Evolutionary conservation across 2,888 invertebrate genomes (phyloP).

Genomic region (Nudaria mundana): DNA sequence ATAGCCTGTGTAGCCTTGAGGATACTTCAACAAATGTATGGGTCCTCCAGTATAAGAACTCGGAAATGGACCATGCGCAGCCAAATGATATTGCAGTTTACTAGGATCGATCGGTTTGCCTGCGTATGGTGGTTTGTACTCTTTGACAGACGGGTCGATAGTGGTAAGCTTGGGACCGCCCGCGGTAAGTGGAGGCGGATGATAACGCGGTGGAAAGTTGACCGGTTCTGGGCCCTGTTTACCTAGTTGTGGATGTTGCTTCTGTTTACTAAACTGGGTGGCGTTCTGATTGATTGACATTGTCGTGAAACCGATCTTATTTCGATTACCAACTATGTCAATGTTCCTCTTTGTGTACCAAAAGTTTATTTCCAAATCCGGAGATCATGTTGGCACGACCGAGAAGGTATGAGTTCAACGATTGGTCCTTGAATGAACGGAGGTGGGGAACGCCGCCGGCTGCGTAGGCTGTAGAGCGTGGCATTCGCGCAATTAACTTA

Average conservation of each 20-base stretch:
- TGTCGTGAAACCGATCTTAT: conserved; percentile 55
- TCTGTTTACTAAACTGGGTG: conserved; percentile 73
- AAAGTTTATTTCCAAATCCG: conserved; percentile 58
- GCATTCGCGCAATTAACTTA: conserved; percentile 72
- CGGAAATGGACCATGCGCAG: conserved; percentile 44
- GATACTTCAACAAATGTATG: conserved; percentile 59
- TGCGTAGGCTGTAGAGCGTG: conserved; percentile 75
- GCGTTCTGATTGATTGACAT: conserved; percentile 78
- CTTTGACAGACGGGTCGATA: conserved; percentile 74
- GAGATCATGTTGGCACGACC: conserved; percentile 51
- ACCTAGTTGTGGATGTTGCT: conserved; percentile 78
- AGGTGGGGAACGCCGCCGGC: conserved; percentile 75
- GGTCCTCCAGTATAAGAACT: conserved; percentile 60
- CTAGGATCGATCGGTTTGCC: conserved; percentile 61
- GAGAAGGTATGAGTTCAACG: conserved; percentile 70
- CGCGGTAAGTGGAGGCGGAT: conserved; percentile 87
- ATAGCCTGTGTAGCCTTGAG: conserved; percentile 66
- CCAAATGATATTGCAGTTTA: conserved; percentile 62
- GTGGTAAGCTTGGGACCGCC: conserved; percentile 83
- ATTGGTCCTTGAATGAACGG: conserved; percentile 76
- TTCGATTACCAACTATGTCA: conserved; percentile 55
- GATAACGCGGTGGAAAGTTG: conserved; percentile 88
- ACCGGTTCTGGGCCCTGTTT: conserved; percentile 78
- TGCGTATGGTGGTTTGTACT: conserved; percentile 67
- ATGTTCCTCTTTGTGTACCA: conserved; percentile 44